Conservation (phyloP, 2,888 invertebrate species). For the Eupelmus urozonus region DNA sequence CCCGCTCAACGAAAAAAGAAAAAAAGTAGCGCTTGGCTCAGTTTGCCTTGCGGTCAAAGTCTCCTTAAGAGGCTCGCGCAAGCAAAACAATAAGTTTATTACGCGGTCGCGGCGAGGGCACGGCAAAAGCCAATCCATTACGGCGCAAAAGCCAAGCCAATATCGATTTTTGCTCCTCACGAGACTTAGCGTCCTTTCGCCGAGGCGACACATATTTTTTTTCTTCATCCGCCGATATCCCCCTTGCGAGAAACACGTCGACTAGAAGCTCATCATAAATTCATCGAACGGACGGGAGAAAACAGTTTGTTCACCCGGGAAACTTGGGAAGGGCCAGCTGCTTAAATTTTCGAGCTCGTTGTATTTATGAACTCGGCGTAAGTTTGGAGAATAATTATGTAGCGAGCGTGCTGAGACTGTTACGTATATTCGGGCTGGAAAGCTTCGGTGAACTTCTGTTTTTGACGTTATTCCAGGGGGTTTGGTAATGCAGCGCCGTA, state of each 20-base stretch:
- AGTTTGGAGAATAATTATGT: too few relatives aligned
- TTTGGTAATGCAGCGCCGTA: too few relatives aligned
- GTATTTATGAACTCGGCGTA: not conserved
- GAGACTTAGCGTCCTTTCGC: too few relatives aligned
- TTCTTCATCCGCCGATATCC: not conserved
- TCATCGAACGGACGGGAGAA: not conserved
- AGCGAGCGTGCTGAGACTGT: too few relatives aligned
- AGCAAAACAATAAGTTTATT: conserved; percentile 25
- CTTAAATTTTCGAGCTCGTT: not conserved
- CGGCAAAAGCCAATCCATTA: conserved; percentile 36
- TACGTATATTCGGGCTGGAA: too few relatives aligned
- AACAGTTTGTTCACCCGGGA: not conserved
- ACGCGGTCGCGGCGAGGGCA: not conserved
- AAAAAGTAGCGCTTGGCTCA: too few relatives aligned
- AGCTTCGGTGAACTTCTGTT: too few relatives aligned
- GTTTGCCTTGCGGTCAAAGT: not conserved
- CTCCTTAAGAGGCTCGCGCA: not conserved
- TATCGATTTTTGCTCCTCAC: too few relatives aligned
- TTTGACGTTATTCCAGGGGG: too few relatives aligned
- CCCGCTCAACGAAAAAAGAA: not conserved
- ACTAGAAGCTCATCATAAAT: conserved; percentile 18
- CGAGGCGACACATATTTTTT: not conserved
- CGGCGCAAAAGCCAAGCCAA: conserved; percentile 7
- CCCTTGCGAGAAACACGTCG: conserved; percentile 4
- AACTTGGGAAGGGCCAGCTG: too few relatives aligned